Conservation (phyloP, 2,797 vertebrate genomes). For the Chrosomus eos region DNA sequence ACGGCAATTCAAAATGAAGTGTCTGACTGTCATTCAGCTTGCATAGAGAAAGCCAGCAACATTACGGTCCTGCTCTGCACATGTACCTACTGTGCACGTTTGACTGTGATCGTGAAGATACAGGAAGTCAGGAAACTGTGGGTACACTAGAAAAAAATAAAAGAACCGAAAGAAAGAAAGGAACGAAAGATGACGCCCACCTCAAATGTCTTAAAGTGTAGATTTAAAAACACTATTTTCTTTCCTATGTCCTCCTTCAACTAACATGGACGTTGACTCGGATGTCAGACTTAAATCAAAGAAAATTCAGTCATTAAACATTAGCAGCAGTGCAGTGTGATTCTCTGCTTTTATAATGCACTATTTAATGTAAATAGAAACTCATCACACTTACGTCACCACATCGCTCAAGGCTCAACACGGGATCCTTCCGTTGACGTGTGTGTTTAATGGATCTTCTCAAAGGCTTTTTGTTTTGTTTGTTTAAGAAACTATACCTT, state of each 20-base stretch:
- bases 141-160: background rate
- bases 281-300: background rate
- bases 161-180: background rate
- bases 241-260: background rate
- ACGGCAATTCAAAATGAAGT: background rate
- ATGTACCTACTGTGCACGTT: background rate
- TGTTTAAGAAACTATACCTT: background rate
- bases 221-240: background rate
- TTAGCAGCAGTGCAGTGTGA: background rate
- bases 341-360: background rate
- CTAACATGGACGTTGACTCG: background rate
- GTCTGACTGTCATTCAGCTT: background rate
- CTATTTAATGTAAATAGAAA: background rate
- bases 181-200: background rate
- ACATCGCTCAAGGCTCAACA: no score
- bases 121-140: conserved; percentile 35
- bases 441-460: no score
- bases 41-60: background rate
- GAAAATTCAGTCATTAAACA: background rate
- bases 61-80: background rate
- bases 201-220: background rate
- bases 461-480: background rate
- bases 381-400: background rate
- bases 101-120: background rate
- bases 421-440: no score